Evolutionary conservation across 2,797 vertebrate genomes (phyloP).

Genomic region (Catostomus latipinnis): DNA sequence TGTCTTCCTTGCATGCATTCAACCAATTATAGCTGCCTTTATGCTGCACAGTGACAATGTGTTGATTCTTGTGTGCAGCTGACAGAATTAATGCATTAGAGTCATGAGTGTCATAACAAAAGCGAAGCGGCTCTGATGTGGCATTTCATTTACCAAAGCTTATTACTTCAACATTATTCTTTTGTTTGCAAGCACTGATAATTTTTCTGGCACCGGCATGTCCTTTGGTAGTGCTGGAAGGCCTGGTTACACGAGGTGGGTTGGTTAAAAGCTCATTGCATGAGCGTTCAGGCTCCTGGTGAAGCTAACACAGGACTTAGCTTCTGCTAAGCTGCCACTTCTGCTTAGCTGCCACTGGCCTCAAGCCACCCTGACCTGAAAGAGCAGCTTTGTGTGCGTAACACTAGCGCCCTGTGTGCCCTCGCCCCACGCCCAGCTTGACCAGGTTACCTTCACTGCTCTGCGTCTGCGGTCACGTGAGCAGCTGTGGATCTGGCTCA

Average conservation of each 20-base stretch:
- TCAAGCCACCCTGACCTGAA: slow-evolving; percentile 55
- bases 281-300: slow-evolving; percentile 15
- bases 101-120: no score
- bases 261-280: background rate
- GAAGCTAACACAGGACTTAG: slow-evolving; percentile 31
- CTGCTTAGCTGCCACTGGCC: slow-evolving; percentile 41
- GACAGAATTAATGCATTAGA: no score
- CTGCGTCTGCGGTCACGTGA: slow-evolving; percentile 37
- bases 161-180: no score
- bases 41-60: no score
- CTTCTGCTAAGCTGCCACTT: background rate
- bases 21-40: no score
- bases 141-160: no score
- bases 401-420: slow-evolving; percentile 49
- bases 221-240: background rate
- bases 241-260: background rate
- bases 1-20: no score
- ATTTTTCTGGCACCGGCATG: background rate
- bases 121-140: no score
- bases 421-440: slow-evolving; percentile 37
- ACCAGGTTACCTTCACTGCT: slow-evolving; percentile 24
- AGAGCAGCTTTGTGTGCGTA: slow-evolving; percentile 58
- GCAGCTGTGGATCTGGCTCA: slow-evolving; percentile 28
- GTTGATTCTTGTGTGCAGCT: no score
- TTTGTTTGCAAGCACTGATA: no score